Base-by-base conservation (phyloP, 2,888 invertebrate genomes). In the Eupithecia exiguata region DNA sequence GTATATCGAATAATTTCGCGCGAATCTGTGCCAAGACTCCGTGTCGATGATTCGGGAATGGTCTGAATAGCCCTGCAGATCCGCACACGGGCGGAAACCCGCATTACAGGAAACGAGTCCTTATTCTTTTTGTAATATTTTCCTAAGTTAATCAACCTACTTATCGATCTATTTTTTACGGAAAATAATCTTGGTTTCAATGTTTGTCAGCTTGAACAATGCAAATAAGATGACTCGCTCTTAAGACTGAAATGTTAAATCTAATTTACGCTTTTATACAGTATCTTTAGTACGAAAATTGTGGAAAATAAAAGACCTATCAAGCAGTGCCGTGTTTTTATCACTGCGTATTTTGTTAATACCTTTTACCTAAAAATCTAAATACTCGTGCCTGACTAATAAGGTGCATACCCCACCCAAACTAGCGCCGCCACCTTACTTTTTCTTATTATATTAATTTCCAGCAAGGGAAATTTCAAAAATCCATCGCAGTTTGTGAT, bases 171-270 rank as follows among this genome's bases (percentile, higher is more conserved):
- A n/a, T 7, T 5, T 14, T 30, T 30, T 16, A 61, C 16, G 25
- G 16, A 30, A 25, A 35, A 18, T 35, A 18, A 62, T 62, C 18
- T n/a, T 18, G 5, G 10, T 18, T 38, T 38, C 38, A 65, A 12
- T 53, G 30, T 16, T 62, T 61, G 21, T 49, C 62, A 67, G 25
- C 38, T 61, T 62, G 40, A 71, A 66, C 78, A 76, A 80, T 74
- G 80, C 77, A 79, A 61, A 69, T 69, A 78, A 78, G 80, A 79
- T 81, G 77, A 81, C 80, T 85, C 84, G 83, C 80, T 81, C 80
- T 86, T 83, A 87, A 87, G 87, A 87, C 87, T 87, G 87, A 87
- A 80, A 82, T 85, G 81, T 79, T 79, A 71, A 76, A 72, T 77
- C 68, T 79, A 79, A 71, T 77, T 75, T 78, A 79, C 76, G 72